Evolutionary conservation across 2,797 vertebrate genomes (phyloP).

Genomic region (Peromyscus melanophrys): DNA sequence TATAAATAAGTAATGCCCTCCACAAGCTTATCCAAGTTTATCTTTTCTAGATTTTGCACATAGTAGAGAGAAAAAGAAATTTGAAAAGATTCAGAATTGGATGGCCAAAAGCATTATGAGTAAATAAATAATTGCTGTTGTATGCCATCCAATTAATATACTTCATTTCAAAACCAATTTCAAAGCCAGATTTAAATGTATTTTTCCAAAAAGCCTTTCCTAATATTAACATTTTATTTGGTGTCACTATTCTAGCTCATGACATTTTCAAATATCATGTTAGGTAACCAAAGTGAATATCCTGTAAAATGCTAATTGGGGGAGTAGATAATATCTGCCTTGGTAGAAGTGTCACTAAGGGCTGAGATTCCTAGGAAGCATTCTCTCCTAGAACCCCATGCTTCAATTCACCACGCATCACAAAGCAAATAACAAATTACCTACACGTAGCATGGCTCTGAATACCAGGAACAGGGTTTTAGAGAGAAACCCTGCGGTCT

Average conservation of each 20-base stretch:
- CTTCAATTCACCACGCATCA: conserved; percentile 40
- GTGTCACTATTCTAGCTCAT: conserved; percentile 45
- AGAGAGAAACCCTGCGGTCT: conserved; percentile 51
- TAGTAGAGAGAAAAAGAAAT: conserved; percentile 82
- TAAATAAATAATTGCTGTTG: conserved; percentile 60
- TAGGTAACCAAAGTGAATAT: conserved; percentile 58
- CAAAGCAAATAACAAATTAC: conserved; percentile 73
- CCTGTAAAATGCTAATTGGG: conserved; percentile 74
- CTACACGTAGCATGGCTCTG: conserved; percentile 12
- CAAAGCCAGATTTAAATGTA: conserved; percentile 29
- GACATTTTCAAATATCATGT: conserved; percentile 75
- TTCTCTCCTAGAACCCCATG: conserved; percentile 24
- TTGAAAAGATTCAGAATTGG: conserved; percentile 74
- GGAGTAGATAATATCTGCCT: background rate
- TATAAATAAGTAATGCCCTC: conserved; percentile 91
- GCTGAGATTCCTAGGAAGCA: conserved; percentile 1
- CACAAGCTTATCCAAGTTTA: conserved; percentile 86
- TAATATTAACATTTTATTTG: conserved; percentile 72
- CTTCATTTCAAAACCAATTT: conserved; percentile 75
- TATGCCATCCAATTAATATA: conserved; percentile 70
- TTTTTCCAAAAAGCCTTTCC: conserved; percentile 51
- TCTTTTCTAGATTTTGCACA: conserved; percentile 76
- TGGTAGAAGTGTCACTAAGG: background rate
- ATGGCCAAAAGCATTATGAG: conserved; percentile 61
- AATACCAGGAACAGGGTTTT: conserved; percentile 13